A percentile compares a stretch with the other conserved stretches of the same genome.
Evolutionary conservation across 2,797 vertebrate species (phyloP).

Genomic region (Artibeus jamaicensis): DNA sequence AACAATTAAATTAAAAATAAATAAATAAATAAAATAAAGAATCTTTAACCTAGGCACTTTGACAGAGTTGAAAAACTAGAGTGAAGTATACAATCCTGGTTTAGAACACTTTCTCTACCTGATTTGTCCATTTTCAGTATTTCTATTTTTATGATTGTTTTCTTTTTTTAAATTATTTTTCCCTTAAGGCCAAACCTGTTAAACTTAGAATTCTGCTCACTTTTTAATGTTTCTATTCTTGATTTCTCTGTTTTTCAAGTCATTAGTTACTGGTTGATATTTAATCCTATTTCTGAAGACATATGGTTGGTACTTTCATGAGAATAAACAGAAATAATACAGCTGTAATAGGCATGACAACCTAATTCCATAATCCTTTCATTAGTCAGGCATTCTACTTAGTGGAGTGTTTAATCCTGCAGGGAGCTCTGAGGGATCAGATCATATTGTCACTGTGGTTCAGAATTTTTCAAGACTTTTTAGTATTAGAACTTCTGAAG

Average conservation of each 20-base stretch:
- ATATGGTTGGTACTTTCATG: slow-evolving; percentile 45
- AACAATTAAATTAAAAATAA: no score
- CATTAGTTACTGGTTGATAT: slow-evolving; percentile 56
- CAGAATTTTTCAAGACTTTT: not conserved
- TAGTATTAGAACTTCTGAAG: not conserved
- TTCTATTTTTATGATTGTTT: not conserved
- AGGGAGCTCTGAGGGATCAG: not conserved
- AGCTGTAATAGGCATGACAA: not conserved
- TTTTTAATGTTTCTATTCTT: slow-evolving; percentile 20
- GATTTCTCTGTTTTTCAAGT: not conserved
- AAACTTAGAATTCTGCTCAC: not conserved
- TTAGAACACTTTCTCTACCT: not conserved
- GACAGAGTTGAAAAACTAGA: not conserved
- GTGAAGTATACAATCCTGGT: not conserved
- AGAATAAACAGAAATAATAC: slow-evolving; percentile 44
- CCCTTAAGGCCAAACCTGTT: not conserved
- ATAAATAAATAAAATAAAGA: no score
- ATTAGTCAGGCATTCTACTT: slow-evolving; percentile 2
- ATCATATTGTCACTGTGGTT: not conserved
- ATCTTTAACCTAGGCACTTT: not conserved
- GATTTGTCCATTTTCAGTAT: not conserved
- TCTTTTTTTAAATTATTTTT: not conserved
- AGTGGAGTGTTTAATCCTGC: slow-evolving; percentile 21
- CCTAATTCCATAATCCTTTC: slow-evolving; percentile 59
- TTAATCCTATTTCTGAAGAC: slow-evolving; percentile 55